Evolutionary conservation across 2,797 vertebrate species (phyloP).

Genomic region (Astyanax mexicanus): DNA sequence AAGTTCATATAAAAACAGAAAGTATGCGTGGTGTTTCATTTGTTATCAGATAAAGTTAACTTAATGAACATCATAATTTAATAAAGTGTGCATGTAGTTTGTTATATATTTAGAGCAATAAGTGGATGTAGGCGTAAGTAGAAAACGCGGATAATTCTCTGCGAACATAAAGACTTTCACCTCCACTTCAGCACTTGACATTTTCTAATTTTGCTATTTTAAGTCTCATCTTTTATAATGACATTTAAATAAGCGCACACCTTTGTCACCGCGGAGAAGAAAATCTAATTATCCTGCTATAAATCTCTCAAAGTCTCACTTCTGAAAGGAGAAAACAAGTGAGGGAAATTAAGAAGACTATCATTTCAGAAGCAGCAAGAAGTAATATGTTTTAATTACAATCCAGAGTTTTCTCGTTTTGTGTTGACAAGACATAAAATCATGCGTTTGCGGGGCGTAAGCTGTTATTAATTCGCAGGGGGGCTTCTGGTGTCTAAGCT

Average conservation of each 20-base stretch:
- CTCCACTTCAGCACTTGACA: slow-evolving; percentile 24
- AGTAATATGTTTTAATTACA: neutral
- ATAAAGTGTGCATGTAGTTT: neutral
- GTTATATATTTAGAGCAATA: slow-evolving; percentile 8
- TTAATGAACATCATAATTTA: neutral
- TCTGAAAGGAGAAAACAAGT: neutral
- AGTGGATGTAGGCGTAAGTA: slow-evolving; percentile 23
- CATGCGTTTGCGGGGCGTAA: neutral
- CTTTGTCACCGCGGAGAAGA: slow-evolving; percentile 25
- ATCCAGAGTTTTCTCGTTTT: neutral
- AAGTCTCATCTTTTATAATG: slow-evolving; percentile 41
- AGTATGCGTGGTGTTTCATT: slow-evolving; percentile 1
- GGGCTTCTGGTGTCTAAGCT: neutral
- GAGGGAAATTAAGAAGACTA: slow-evolving; percentile 13
- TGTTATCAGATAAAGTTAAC: neutral
- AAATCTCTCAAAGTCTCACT: slow-evolving; percentile 7
- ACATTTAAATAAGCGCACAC: slow-evolving; percentile 34
- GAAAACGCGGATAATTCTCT: slow-evolving; percentile 10
- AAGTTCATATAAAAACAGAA: no score
- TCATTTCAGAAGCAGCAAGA: slow-evolving; percentile 1
- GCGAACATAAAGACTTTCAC: slow-evolving; percentile 16
- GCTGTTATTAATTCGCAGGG: slow-evolving; percentile 12
- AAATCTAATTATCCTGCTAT: slow-evolving; percentile 37
- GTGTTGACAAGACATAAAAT: neutral
- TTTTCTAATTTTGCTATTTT: slow-evolving; percentile 32